Evolutionary conservation across 2,888 invertebrate species (phyloP), one percentile per base, ranked within the genome.

Genomic region (Mythimna impura): DNA sequence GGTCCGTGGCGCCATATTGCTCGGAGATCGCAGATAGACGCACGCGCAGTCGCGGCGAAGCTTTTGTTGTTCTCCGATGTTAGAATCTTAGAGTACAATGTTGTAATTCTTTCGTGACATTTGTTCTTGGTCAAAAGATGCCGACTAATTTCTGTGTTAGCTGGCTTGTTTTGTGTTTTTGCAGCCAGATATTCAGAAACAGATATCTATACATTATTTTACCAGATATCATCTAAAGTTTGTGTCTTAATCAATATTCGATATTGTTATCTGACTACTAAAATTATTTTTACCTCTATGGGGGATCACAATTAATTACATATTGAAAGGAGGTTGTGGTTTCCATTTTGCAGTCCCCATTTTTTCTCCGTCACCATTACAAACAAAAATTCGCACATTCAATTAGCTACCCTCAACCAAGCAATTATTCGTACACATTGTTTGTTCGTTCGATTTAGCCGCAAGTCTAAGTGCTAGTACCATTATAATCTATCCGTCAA

Each of bases 401-500:
- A 83, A 69, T 83, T 79, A 73, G 54, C 30, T 52, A 62, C 36
- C 30, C 65, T 30, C 57, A 54, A 55, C 36, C 61, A 62, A 76
- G 70, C 67, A 71, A 76, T 73, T 72, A 76, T 73, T 70, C 34
- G 34, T 57, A 77, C 58, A 76, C 58, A 73, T 73, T 60, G 60
- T 71, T 71, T 73, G 61, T 54, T 58, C 43, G 58, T 71, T 83
- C 67, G 64, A 71, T 71, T 66, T n/a, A 79, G 76, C 84, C 81
- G 70, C 88, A 84, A 79, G 87, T 87, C 87, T 86, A 83, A 81
- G 72, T 80, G 82, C 80, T 81, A 89, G 89, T 89, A 88, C 89
- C 89, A 87, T 87, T 88, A 84, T 90, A 90, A 92, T 92, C 91
- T 92, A 91, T 93, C 91, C 88, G 93, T 93, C 93, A 92, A 92